Evolutionary conservation across 2,113 vertebrate species (phyloP).

Genomic region (Odobenus rosmarus): DNA sequence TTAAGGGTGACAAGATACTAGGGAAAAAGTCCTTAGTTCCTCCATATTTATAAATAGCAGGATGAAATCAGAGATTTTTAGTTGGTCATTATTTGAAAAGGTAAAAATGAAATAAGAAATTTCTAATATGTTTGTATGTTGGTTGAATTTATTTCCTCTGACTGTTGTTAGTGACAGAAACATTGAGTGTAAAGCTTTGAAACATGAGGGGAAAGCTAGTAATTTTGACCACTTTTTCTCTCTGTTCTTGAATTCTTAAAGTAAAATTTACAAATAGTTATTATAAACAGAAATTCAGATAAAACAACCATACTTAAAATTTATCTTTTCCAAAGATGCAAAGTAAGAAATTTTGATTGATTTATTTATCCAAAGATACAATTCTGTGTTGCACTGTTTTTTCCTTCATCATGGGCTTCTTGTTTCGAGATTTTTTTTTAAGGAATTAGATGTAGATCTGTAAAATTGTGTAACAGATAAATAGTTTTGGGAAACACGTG

Average conservation of each 20-base stretch:
- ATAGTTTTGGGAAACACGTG: slow-evolving; percentile 34
- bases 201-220: not conserved
- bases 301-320: not conserved
- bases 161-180: not conserved
- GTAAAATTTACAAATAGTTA: not conserved
- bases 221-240: slow-evolving; percentile 5
- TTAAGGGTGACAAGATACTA: not conserved
- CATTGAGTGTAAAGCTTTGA: not conserved
- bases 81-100: slow-evolving; percentile 23
- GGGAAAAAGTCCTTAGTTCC: not conserved
- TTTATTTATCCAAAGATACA: not conserved
- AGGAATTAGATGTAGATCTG: slow-evolving; percentile 22
- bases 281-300: slow-evolving; percentile 16
- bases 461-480: slow-evolving; percentile 44
- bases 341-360: not conserved
- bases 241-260: slow-evolving; percentile 32
- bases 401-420: not conserved
- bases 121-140: not conserved
- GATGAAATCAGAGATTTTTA: slow-evolving; percentile 9
- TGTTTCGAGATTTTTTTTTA: not conserved
- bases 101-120: not conserved
- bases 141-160: not conserved
- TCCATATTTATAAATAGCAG: not conserved
- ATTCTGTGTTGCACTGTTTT: not conserved
- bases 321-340: not conserved